These are phyloP conservation scores for Scaptomyza cyrtandrae DNA, from an alignment of 2,888 invertebrate genomes.

Conservation along the genomic window DNA sequence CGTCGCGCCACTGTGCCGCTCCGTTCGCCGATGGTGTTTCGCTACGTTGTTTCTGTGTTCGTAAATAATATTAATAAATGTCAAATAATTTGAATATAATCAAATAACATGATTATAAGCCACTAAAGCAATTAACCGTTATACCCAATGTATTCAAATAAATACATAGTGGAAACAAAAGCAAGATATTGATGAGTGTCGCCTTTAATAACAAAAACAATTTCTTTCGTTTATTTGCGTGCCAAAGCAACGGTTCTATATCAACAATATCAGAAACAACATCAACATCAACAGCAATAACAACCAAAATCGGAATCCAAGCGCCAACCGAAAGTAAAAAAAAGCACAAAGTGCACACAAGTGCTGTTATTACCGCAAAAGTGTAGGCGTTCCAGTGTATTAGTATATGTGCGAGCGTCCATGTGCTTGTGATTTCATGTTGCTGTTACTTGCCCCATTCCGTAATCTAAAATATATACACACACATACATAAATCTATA, in stretches of 20 bases:
- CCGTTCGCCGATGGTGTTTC: slow-evolving; percentile 49
- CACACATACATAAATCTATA: slow-evolving; percentile 9
- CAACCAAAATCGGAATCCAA: slow-evolving; percentile 34
- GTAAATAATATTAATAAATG: slow-evolving; percentile 51
- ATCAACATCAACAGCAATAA: slow-evolving; percentile 14
- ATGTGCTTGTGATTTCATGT: slow-evolving; percentile 67
- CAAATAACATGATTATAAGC: slow-evolving; percentile 27
- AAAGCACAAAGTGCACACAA: slow-evolving; percentile 51
- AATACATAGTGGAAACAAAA: slow-evolving; percentile 23
- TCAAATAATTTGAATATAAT: slow-evolving; percentile 37
- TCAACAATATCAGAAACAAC: slow-evolving; percentile 24
- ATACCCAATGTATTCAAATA: slow-evolving; percentile 3
- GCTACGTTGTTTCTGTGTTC: slow-evolving; percentile 51
- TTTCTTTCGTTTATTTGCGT: slow-evolving; percentile 42
- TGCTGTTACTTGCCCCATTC: slow-evolving; percentile 56
- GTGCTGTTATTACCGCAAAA: slow-evolving; percentile 47
- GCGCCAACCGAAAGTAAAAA: slow-evolving; percentile 38
- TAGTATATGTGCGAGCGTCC: slow-evolving; percentile 34
- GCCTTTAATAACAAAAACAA: slow-evolving; percentile 27
- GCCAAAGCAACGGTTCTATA: slow-evolving; percentile 29
- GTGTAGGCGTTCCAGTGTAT: slow-evolving; percentile 39
- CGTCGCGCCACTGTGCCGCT: slow-evolving; percentile 47
- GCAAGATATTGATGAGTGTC: slow-evolving; percentile 16
- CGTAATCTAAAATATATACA: slow-evolving; percentile 32
- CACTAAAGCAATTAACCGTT: slow-evolving; percentile 31